Evolutionary conservation across 2,797 vertebrate species (phyloP), one percentile per base, ranked within the genome.

Genomic region (Dryobates pubescens): DNA sequence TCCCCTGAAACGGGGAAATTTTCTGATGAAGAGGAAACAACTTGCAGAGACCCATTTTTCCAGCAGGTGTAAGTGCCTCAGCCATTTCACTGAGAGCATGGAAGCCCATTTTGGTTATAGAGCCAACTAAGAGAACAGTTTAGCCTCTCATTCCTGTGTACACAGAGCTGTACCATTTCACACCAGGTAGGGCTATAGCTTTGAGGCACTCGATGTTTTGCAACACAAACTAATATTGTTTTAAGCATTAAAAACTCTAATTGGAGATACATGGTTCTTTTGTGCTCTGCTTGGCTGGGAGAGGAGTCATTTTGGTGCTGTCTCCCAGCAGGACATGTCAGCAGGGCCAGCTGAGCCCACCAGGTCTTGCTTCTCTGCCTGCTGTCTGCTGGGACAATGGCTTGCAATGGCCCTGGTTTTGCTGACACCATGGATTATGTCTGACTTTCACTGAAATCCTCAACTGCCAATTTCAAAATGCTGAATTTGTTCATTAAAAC

Each of bases 401-500:
- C 43, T 77, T 87, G 59, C 56, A 36, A 13, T 1, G 26, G 57
- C n/a, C 19, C 10, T 29, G 20, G 16, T 17, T 86, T 7, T 76
- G 82, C 79, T 89, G 79, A 85, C 45, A 7, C 13, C 10, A 2
- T 57, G 9, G 20, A 10, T 73, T 41, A 87, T 43, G 18, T 9
- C 77, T 76, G 73, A n/a, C 61, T 89, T 51, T 30, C 71, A 56
- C 41, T 41, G 58, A 64, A 88, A 88, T 18, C 20, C 58, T 73
- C 68, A 85, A 62, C 38, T 27, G 76, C 73, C 87, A 86, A 32
- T 57, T 90, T 71, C 64, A 94, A 94, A 95, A 94, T 29, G 82
- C 80, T 95, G 92, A 88, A 86, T 63, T 88, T 76, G 83, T 89
- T 43, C 34, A 82, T 74, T 73, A 65, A 83, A 94, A 71, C 36